Percentiles rank a stretch among this genome's conserved stretches.
phyloP scores from a whole-genome alignment of 2,888 invertebrate genomes.

The Cistogaster globosa region DNA sequence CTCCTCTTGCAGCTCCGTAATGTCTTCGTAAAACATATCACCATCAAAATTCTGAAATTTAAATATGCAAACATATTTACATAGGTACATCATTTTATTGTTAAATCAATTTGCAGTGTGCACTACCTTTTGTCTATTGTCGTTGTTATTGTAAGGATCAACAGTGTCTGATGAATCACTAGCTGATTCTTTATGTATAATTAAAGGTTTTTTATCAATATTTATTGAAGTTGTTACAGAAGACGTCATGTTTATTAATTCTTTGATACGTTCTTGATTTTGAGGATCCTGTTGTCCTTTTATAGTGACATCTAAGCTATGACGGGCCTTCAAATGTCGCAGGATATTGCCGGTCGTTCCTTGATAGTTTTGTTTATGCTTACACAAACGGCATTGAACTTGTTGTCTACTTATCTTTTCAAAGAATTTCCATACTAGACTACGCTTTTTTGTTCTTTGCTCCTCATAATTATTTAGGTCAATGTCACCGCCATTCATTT shows the following conservation, averaged over 20 bases:
- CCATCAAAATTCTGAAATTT: constrained; percentile 31
- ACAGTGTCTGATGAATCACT: constrained; percentile 24
- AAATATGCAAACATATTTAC: background rate
- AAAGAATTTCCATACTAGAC: constrained; percentile 74
- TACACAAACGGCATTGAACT: constrained; percentile 71
- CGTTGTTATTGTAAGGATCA: constrained; percentile 41
- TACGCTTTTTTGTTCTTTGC: constrained; percentile 53
- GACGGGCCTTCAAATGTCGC: constrained; percentile 72
- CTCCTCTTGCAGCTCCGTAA: constrained; percentile 44
- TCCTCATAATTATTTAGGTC: constrained; percentile 35
- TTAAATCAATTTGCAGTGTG: background rate
- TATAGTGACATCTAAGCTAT: constrained; percentile 71
- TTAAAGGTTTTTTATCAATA: constrained; percentile 38
- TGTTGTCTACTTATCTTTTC: constrained; percentile 69
- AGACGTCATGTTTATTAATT: constrained; percentile 6
- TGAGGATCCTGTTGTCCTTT: constrained; percentile 69
- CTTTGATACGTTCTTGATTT: constrained; percentile 39
- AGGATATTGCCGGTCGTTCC: constrained; percentile 74
- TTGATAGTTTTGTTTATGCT: constrained; percentile 73
- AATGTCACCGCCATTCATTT: constrained; percentile 37
- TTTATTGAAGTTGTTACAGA: constrained; percentile 7
- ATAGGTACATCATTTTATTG: background rate
- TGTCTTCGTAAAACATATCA: constrained; percentile 25
- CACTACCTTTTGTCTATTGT: constrained; percentile 52
- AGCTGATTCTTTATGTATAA: constrained; percentile 20